phyloP scores from a whole-genome alignment of 2,113 vertebrate species.

The Trichechus manatus region DNA sequence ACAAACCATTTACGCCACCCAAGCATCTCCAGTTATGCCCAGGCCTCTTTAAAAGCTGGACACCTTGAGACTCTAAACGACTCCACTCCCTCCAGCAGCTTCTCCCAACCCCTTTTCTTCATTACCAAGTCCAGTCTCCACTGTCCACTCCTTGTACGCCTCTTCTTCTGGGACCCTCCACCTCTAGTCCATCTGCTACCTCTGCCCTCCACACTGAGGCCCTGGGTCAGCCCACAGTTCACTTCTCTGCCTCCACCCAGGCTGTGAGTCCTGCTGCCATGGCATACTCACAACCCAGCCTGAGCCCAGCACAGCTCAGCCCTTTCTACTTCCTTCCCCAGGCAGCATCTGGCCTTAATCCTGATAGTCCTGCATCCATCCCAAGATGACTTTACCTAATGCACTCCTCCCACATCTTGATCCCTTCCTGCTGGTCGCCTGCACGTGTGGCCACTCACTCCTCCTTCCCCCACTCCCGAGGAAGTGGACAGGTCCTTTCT shows the following conservation, averaged over 20 bases:
- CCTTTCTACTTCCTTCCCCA: accelerated
- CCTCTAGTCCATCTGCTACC: not conserved
- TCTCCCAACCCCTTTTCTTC: not conserved
- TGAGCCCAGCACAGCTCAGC: not conserved
- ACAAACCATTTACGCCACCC: not conserved
- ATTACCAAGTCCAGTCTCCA: not conserved
- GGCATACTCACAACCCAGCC: accelerated
- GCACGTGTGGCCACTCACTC: accelerated
- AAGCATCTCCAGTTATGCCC: accelerated
- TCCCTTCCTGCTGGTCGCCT: not conserved
- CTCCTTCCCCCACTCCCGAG: no score
- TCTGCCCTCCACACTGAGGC: accelerated
- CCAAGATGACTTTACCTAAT: no score
- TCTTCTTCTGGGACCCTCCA: no score
- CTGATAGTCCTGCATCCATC: not conserved
- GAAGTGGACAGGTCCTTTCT: not conserved
- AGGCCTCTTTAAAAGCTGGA: not conserved
- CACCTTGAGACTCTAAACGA: accelerated
- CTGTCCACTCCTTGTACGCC: accelerated
- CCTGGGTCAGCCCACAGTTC: no score
- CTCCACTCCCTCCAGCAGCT: not conserved
- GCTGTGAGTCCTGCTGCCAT: not conserved
- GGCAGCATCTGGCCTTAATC: not conserved
- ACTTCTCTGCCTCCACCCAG: not conserved
- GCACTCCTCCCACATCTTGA: not conserved